Conservation (phyloP, 2,888 invertebrate genomes). For the Amphipoea oculea region DNA sequence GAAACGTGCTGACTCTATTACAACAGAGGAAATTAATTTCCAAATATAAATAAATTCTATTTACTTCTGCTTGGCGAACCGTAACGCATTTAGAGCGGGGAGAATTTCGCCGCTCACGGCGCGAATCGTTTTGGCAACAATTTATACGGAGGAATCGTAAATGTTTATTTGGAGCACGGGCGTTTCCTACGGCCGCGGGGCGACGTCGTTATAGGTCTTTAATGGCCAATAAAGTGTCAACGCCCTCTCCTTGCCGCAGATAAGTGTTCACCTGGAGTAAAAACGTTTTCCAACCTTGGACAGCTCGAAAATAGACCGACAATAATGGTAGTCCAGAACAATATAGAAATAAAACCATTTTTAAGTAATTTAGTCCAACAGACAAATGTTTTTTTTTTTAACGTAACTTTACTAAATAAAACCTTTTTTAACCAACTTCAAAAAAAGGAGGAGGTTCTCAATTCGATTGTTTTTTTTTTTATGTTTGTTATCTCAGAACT, state of each 20-base stretch:
- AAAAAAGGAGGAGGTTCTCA: too few relatives aligned
- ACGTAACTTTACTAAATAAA: neutral
- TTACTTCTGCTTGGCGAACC: slow-evolving; percentile 86
- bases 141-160: slow-evolving; percentile 87
- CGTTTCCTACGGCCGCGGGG: slow-evolving; percentile 82
- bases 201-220: slow-evolving; percentile 87
- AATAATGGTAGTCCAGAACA: slow-evolving; percentile 39
- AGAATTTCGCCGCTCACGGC: slow-evolving; percentile 80
- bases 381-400: slow-evolving; percentile 19
- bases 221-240: slow-evolving; percentile 89
- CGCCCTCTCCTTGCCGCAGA: slow-evolving; percentile 80
- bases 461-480: too few relatives aligned
- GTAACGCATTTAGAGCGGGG: slow-evolving; percentile 84
- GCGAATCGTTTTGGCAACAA: slow-evolving; percentile 88
- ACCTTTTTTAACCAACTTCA: neutral
- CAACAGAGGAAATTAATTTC: slow-evolving; percentile 84
- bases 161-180: slow-evolving; percentile 87
- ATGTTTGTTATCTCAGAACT: too few relatives aligned
- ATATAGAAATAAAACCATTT: slow-evolving; percentile 42
- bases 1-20: slow-evolving; percentile 80
- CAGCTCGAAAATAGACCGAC: slow-evolving; percentile 40
- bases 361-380: slow-evolving; percentile 29
- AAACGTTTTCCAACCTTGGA: slow-evolving; percentile 60
- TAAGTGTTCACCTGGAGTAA: slow-evolving; percentile 83
- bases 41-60: slow-evolving; percentile 89